phyloP scores from a whole-genome alignment of 2,113 vertebrate genomes.

The Cololabis saira region DNA sequence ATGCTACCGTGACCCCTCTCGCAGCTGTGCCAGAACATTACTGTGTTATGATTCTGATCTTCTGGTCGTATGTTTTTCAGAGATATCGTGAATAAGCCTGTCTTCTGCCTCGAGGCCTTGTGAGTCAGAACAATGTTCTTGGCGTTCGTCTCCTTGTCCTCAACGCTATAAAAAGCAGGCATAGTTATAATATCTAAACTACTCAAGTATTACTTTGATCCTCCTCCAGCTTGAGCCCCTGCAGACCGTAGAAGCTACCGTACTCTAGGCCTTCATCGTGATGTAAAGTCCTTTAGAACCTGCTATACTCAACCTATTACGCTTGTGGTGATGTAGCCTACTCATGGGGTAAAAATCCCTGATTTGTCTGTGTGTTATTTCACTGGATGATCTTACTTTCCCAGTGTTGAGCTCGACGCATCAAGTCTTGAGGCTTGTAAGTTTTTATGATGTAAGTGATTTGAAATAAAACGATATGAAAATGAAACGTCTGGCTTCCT shows the following conservation, averaged over 20 bases:
- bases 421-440: slow-evolving; percentile 67
- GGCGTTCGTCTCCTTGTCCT: slow-evolving; percentile 5
- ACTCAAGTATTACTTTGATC: slow-evolving; percentile 24
- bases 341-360: slow-evolving; percentile 5
- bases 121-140: neutral
- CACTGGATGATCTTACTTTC: slow-evolving; percentile 41
- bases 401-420: slow-evolving; percentile 42
- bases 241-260: neutral
- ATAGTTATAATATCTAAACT: slow-evolving; percentile 15
- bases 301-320: neutral
- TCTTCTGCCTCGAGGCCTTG: neutral
- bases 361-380: slow-evolving; percentile 55
- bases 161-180: slow-evolving; percentile 8
- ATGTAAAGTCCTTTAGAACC: slow-evolving; percentile 10
- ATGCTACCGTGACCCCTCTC: neutral
- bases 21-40: slow-evolving; percentile 20
- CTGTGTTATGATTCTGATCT: slow-evolving; percentile 1
- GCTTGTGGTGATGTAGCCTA: too few relatives aligned
- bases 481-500: neutral
- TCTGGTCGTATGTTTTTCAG: neutral
- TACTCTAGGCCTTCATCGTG: neutral
- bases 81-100: slow-evolving; percentile 10
- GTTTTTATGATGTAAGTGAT: slow-evolving; percentile 45
- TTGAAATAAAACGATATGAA: slow-evolving; percentile 62
- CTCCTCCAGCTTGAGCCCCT: slow-evolving; percentile 17